A percentile compares a stretch with the other conserved stretches of the same genome.
Conservation (phyloP, 2,797 vertebrate genomes). For the Avahi laniger region DNA sequence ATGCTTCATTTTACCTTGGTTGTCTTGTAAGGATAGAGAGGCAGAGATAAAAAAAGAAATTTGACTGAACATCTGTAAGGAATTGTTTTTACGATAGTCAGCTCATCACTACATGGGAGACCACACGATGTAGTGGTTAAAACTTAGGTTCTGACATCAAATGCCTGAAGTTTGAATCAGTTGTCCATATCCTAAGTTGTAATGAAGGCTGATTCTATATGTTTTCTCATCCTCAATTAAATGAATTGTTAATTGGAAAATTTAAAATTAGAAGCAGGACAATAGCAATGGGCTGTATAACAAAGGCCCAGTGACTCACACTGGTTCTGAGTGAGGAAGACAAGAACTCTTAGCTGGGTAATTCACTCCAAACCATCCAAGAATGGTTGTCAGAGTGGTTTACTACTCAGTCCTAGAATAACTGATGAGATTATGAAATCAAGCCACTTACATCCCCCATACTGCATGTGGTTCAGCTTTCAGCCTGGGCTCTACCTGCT, state of each 20-base stretch:
- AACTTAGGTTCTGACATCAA: not conserved
- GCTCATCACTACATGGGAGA: not conserved
- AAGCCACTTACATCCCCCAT: not conserved
- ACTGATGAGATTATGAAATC: not conserved
- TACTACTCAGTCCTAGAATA: not conserved
- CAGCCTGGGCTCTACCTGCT: not conserved
- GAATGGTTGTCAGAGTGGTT: not conserved
- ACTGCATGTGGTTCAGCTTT: not conserved
- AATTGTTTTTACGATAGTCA: not conserved
- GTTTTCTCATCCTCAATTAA: not conserved
- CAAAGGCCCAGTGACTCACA: not conserved
- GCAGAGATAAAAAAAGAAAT: not conserved
- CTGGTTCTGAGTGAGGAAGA: not conserved
- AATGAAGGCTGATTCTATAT: not conserved
- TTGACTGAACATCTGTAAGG: not conserved
- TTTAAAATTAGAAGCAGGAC: not conserved
- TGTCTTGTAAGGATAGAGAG: not conserved
- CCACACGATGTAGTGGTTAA: not conserved
- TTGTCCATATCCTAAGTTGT: not conserved
- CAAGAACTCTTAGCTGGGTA: not conserved
- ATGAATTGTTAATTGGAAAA: not conserved
- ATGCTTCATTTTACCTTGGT: not conserved
- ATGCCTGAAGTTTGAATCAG: not conserved
- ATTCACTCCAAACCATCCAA: not conserved
- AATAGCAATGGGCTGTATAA: not conserved